Evolutionary conservation across 2,888 invertebrate genomes (phyloP).

Genomic region (Tanytarsus gracilentus): DNA sequence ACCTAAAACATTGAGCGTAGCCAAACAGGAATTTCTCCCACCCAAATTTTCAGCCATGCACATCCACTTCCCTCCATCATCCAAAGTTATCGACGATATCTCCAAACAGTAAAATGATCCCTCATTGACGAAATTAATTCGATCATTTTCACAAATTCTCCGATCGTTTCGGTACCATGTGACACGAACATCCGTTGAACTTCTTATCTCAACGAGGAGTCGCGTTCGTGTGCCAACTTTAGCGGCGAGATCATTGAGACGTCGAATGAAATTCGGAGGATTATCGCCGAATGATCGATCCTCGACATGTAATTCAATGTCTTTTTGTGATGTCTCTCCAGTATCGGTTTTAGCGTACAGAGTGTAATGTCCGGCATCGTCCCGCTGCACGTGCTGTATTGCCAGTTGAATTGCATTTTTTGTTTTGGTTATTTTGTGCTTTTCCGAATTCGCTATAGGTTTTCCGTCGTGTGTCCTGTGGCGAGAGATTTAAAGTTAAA

Average conservation of each 20-base stretch:
- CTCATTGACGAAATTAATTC: conserved; percentile 68
- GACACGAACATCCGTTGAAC: conserved; percentile 70
- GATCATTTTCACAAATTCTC: conserved; percentile 61
- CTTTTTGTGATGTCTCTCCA: conserved; percentile 47
- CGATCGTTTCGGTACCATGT: conserved; percentile 82
- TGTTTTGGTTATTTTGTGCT: conserved; percentile 49
- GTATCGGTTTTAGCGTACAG: conserved; percentile 54
- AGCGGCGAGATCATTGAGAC: conserved; percentile 76
- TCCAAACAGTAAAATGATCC: conserved; percentile 82
- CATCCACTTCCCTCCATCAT: conserved; percentile 79
- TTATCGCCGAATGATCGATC: conserved; percentile 55
- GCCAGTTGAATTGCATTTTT: conserved; percentile 61
- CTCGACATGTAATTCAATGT: conserved; percentile 50
- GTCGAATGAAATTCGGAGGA: conserved; percentile 73
- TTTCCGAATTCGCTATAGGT: conserved; percentile 55
- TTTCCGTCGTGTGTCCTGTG: conserved; percentile 50
- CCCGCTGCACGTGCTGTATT: conserved; percentile 61
- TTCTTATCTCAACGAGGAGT: conserved; percentile 74
- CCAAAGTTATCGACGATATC: conserved; percentile 68
- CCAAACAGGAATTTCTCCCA: conserved; percentile 66
- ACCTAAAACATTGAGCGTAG: conserved; percentile 62
- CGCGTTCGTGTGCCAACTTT: conserved; percentile 83
- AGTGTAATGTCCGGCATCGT: conserved; percentile 68
- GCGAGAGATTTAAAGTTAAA: conserved; percentile 28
- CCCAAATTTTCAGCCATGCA: conserved; percentile 69